phyloP scores from a whole-genome alignment of 1,140 invertebrate genomes.

The Cryptotermes secundus region DNA sequence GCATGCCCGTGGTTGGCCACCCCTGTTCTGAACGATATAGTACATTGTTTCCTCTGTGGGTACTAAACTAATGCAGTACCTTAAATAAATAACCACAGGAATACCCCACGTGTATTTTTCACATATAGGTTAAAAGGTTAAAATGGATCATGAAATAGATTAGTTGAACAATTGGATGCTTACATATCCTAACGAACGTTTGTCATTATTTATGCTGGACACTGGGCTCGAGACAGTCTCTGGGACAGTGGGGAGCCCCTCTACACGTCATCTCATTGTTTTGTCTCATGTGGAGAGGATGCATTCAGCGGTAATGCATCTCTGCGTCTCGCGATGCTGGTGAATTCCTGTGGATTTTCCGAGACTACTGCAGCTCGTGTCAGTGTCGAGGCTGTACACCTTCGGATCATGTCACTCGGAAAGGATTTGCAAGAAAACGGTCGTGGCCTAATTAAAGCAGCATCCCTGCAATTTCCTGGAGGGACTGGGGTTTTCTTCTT shows the following conservation, averaged over 20 bases:
- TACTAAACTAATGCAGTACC: not conserved
- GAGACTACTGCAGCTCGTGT: not conserved
- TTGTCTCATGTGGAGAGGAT: not conserved
- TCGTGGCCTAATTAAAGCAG: no score
- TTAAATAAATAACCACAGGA: not conserved
- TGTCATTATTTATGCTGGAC: not conserved
- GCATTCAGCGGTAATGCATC: not conserved
- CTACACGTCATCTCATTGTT: not conserved
- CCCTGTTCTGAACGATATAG: no score
- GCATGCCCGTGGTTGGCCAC: no score
- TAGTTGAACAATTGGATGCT: constrained; percentile 16
- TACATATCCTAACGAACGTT: not conserved
- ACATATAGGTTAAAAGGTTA: not conserved
- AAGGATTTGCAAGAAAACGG: no score
- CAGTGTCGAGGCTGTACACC: not conserved
- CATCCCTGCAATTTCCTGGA: no score
- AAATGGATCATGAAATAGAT: not conserved
- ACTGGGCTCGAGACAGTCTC: not conserved
- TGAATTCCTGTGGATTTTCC: not conserved
- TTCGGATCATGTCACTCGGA: no score
- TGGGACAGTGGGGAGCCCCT: not conserved
- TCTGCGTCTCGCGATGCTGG: not conserved
- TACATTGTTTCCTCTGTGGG: no score
- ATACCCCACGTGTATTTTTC: no score
- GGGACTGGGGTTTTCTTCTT: no score